Conservation (phyloP, 2,797 vertebrate species). For the Enteromius treurensis region DNA sequence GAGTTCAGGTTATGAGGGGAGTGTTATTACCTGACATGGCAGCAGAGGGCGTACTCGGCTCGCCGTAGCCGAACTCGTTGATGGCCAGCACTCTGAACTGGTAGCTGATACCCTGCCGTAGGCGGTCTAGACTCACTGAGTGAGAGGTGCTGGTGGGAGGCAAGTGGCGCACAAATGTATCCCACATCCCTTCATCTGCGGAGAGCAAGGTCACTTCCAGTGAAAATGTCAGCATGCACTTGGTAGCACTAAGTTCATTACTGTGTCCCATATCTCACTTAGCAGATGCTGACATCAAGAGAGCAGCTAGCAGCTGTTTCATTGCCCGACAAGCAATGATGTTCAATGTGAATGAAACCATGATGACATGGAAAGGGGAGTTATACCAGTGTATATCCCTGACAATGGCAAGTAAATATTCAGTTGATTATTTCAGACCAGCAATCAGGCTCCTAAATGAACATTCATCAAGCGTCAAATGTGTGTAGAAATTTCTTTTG, state of each 20-base stretch:
- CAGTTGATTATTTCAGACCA: constrained; percentile 1
- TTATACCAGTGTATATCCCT: constrained; percentile 2
- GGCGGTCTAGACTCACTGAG: constrained; percentile 84
- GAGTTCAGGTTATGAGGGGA: background rate
- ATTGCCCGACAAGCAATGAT: background rate
- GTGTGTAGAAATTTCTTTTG: background rate
- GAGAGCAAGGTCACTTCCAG: constrained; percentile 33
- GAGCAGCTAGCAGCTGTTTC: constrained; percentile 20
- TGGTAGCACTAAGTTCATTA: constrained; percentile 25
- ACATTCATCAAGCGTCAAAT: background rate
- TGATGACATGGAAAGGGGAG: constrained; percentile 13
- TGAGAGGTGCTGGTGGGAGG: constrained; percentile 85
- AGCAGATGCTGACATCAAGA: constrained; percentile 28
- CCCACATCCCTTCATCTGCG: constrained; percentile 94
- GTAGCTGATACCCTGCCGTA: constrained; percentile 90
- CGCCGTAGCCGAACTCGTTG: constrained; percentile 90
- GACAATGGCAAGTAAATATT: constrained; percentile 25
- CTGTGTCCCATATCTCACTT: background rate
- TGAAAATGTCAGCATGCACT: constrained; percentile 36
- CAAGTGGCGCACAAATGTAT: constrained; percentile 89
- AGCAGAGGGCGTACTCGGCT: constrained; percentile 87
- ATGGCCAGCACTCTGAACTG: constrained; percentile 93
- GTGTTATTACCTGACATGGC: constrained; percentile 86
- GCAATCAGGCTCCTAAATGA: background rate
- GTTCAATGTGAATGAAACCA: constrained; percentile 2